Percentiles rank a stretch among this genome's conserved stretches.
Conservation (phyloP, 2,113 vertebrate genomes). For the Pardalotus punctatus region DNA sequence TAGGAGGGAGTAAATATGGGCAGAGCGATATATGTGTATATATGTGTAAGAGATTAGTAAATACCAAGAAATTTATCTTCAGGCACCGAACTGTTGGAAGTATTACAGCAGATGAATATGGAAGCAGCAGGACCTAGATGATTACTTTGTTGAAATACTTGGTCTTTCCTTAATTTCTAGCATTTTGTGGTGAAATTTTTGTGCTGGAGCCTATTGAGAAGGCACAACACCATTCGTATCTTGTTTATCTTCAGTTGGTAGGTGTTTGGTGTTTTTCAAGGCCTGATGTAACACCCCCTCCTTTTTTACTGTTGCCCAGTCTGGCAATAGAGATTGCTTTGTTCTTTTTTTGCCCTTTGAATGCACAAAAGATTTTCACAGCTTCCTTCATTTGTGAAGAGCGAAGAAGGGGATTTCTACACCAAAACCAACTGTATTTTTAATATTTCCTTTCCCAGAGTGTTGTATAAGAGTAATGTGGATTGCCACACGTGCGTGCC, state of each 20-base stretch:
- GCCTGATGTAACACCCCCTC: conserved; percentile 28
- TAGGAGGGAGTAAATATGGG: neutral
- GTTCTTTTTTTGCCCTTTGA: conserved; percentile 14
- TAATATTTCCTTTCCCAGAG: neutral
- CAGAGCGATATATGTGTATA: neutral
- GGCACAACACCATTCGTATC: neutral
- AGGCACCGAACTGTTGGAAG: neutral
- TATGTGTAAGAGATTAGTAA: neutral
- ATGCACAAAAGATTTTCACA: conserved; percentile 45
- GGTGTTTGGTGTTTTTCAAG: conserved; percentile 49
- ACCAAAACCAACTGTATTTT: neutral
- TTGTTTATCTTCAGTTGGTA: conserved; percentile 17
- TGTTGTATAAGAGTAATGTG: neutral
- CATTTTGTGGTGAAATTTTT: neutral
- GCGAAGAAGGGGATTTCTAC: neutral
- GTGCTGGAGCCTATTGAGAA: neutral
- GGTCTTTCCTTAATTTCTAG: neutral
- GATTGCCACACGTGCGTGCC: accelerated
- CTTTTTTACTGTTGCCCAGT: conserved; percentile 11
- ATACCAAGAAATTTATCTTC: neutral
- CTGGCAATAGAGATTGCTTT: conserved; percentile 46
- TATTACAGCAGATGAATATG: neutral
- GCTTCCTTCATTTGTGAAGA: neutral
- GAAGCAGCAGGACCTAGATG: neutral
- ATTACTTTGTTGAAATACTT: neutral